A percentile compares a stretch with the other conserved stretches of the same genome.
These are phyloP conservation scores for Amblyjoppa fuscipennis DNA, from an alignment of 2,888 invertebrate species.

Conservation along the genomic window DNA sequence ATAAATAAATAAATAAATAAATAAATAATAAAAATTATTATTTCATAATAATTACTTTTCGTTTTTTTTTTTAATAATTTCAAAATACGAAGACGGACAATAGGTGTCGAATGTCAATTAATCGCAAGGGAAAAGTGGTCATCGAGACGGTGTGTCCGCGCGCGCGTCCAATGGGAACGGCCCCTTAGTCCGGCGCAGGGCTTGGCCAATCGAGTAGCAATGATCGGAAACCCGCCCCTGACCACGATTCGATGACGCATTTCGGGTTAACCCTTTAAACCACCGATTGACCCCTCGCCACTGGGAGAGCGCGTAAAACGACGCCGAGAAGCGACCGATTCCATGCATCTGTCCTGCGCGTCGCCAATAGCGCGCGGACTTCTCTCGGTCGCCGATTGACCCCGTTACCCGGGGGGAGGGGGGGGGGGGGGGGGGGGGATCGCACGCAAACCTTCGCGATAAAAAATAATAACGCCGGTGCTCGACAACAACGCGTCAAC, in stretches of 20 bases:
- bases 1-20: too few species aligned
- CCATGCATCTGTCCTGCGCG: background rate
- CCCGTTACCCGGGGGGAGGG: background rate
- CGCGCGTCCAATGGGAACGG: slow-evolving; percentile 30
- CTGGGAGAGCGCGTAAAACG: slow-evolving; percentile 30
- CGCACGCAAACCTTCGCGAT: slow-evolving; percentile 1
- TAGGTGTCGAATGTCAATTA: background rate
- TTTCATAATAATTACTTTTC: too few species aligned
- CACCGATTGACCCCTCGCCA: slow-evolving; percentile 73
- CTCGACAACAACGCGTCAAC: background rate
- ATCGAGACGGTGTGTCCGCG: background rate
- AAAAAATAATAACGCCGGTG: background rate
- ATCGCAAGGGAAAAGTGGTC: background rate
- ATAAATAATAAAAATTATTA: too few species aligned
- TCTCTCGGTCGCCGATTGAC: slow-evolving; percentile 25
- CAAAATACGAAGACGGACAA: background rate
- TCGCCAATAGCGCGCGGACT: background rate
- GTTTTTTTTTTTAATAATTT: background rate
- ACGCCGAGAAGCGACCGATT: background rate
- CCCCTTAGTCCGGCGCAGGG: slow-evolving; percentile 37
- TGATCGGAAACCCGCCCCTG: slow-evolving; percentile 71
- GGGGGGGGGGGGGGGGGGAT: background rate
- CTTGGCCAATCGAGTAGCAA: slow-evolving; percentile 67
- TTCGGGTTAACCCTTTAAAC: slow-evolving; percentile 75
- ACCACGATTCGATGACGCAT: slow-evolving; percentile 76